Evolutionary conservation across 1,140 invertebrate species (phyloP).

Genomic region (Chrysoperla carnea): DNA sequence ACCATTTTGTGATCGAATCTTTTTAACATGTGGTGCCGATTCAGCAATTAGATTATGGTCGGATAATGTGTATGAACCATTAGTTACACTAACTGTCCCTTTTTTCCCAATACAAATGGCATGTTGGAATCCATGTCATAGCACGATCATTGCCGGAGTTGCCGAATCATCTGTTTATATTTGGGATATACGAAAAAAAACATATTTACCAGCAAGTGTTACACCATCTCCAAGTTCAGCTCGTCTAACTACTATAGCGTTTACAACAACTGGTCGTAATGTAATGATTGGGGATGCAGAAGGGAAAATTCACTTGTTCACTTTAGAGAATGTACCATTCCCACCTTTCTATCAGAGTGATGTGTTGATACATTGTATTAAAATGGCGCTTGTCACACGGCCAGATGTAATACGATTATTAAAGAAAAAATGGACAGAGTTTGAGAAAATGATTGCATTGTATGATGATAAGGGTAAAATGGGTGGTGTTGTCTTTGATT

Average conservation of each 20-base stretch:
- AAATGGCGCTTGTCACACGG: conserved; percentile 38
- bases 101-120: conserved; percentile 43
- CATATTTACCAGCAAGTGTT: conserved; percentile 38
- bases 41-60: conserved; percentile 46
- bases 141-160: conserved; percentile 62
- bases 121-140: conserved; percentile 63
- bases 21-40: conserved; percentile 70
- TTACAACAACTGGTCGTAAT: conserved; percentile 43
- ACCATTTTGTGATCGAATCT: conserved; percentile 53
- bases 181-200: conserved; percentile 53
- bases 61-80: conserved; percentile 34
- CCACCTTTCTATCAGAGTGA: conserved; percentile 40
- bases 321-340: conserved; percentile 47
- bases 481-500: no score
- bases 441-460: no score
- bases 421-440: conserved; percentile 19
- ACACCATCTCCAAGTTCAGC: conserved; percentile 24
- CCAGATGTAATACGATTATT: conserved; percentile 36
- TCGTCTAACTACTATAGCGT: conserved; percentile 29
- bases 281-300: conserved; percentile 41
- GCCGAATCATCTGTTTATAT: conserved; percentile 49
- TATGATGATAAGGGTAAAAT: no score
- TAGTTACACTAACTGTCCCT: conserved; percentile 36
- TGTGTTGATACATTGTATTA: conserved; percentile 35
- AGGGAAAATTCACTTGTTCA: conserved; percentile 41